These are phyloP conservation scores for Gila orcuttii DNA, from an alignment of 2,113 vertebrate species.

Conservation along the genomic window DNA sequence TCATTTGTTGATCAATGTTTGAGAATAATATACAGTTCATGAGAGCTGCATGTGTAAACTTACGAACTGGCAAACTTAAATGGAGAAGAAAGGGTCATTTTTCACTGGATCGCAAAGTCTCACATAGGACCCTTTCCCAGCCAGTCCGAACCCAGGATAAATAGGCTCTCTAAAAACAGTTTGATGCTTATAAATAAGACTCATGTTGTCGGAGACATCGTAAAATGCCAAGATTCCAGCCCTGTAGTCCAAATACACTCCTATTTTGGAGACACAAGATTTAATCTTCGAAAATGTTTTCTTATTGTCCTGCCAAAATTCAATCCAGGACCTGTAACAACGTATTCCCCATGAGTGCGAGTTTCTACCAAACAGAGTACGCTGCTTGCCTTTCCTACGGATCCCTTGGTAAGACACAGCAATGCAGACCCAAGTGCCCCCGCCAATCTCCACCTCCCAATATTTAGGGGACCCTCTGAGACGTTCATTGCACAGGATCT, in stretches of 20 bases:
- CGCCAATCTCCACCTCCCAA: constrained; percentile 55
- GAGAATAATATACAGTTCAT: not conserved
- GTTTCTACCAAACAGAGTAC: constrained; percentile 44
- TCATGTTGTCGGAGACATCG: constrained; percentile 53
- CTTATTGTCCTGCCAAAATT: constrained; percentile 52
- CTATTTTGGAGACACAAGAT: constrained; percentile 30
- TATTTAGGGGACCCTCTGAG: constrained; percentile 45
- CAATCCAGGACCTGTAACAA: not conserved
- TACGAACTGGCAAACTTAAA: not conserved
- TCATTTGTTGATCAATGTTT: not conserved
- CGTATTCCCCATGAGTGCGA: constrained; percentile 49
- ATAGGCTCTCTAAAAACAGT: constrained; percentile 54
- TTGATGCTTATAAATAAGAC: constrained; percentile 51
- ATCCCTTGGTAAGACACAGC: constrained; percentile 51
- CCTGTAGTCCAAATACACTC: constrained; percentile 57
- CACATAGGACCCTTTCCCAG: constrained; percentile 32
- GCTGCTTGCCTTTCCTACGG: constrained; percentile 47
- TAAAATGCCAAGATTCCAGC: constrained; percentile 54
- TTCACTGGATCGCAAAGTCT: constrained; percentile 40
- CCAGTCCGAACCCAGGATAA: constrained; percentile 56
- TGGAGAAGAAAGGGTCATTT: not conserved
- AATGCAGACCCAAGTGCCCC: constrained; percentile 45
- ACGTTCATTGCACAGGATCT: constrained; percentile 53
- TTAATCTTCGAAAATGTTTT: not conserved
- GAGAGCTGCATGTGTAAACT: not conserved